Evolutionary conservation across 2,888 invertebrate genomes (phyloP), one percentile per base, ranked within the genome.

Genomic region (Tetramorium bicarinatum): DNA sequence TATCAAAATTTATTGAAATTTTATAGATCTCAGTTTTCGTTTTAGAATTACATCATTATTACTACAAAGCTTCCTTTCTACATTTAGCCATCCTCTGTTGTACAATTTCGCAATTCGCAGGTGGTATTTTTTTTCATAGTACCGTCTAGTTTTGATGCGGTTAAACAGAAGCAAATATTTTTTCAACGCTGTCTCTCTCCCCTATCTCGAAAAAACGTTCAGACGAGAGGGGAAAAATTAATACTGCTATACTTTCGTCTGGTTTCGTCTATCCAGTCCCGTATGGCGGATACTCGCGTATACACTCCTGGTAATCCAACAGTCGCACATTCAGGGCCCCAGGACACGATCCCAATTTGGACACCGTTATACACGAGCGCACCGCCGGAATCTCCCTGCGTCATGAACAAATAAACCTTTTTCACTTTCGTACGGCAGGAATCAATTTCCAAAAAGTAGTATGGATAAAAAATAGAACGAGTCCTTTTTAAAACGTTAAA

Each of bases 321-420:
- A 29, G 2, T 72, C 0, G 93, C 93, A 84, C 94, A 95, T 11
- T 92, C 91, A 29, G 74, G 66, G 56, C 94, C 94, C 93, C 93
- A 94, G 25, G 94, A 95, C 49, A 94, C 93, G 76, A 94, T 92
- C 59, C 95, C 94, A 81, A 92, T 91, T 81, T 94, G 92, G 29
- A 88, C 87, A 6, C 90, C 91, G 59, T 92, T 88, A 11, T 89
- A 83, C 3, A 91, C 91, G 56, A 95, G 82, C 2, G 95, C 94
- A 4, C 94, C 94, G 29, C 95, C 95, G 3, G 93, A 93, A 79
- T 95, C 94, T 41, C 94, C 93, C 89, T 94, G 86, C 72, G 29
- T 79, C 25, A 66, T 61, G 44, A 21, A 77, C 25, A 82, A 84
- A 79, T 77, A 82, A 80, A 61, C 25, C 29, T 75, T 82, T 71